These are phyloP conservation scores for Leucosticte australis DNA, from an alignment of 2,113 vertebrate species.

Conservation along the genomic window DNA sequence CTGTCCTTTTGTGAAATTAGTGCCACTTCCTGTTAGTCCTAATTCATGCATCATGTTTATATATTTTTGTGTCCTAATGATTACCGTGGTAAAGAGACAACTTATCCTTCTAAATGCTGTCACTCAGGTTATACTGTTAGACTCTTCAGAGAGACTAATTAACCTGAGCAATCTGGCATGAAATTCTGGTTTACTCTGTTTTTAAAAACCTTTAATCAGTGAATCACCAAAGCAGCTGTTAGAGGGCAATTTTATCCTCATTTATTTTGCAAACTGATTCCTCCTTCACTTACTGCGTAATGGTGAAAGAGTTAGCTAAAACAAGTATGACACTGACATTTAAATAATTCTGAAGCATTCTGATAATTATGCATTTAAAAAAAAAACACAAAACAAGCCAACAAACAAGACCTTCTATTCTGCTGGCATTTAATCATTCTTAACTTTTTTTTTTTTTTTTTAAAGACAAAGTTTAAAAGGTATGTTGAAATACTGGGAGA, in stretches of 20 bases:
- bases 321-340: background rate
- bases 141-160: background rate
- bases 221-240: background rate
- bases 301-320: background rate
- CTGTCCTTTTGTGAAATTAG: background rate
- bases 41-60: background rate
- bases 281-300: background rate
- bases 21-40: background rate
- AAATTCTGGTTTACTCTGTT: background rate
- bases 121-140: background rate
- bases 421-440: background rate
- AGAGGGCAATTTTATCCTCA: background rate
- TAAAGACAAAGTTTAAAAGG: background rate
- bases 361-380: background rate
- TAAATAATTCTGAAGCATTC: background rate
- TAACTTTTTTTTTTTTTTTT: too few relatives aligned
- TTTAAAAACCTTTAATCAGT: background rate
- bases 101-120: background rate
- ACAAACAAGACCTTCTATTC: background rate
- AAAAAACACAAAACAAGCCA: background rate
- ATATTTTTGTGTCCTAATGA: background rate
- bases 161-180: conserved; percentile 4
- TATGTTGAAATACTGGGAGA: background rate
- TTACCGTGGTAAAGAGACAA: background rate
- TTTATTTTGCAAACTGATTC: background rate